These are phyloP conservation scores for Pomatorhinus ruficollis DNA, from an alignment of 2,113 vertebrate species.

Conservation along the genomic window DNA sequence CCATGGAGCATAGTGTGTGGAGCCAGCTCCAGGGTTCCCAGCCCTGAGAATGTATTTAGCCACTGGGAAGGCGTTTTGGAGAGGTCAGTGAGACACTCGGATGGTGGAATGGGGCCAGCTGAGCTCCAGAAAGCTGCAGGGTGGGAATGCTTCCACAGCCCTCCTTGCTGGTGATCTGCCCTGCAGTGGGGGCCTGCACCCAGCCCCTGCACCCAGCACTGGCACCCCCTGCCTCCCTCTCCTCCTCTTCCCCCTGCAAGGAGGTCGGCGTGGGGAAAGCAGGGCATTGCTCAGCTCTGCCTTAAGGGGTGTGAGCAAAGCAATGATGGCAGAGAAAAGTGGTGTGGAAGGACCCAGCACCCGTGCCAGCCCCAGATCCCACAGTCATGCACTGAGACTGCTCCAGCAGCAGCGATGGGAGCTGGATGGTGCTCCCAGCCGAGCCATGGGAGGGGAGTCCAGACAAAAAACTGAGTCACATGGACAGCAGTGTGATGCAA, in stretches of 20 bases:
- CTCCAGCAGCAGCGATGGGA: not conserved
- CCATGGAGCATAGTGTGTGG: not conserved
- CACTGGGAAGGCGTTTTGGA: not conserved
- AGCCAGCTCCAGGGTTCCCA: not conserved
- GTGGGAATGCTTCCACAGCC: not conserved
- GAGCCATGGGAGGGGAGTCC: rapidly evolving
- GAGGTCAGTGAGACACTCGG: not conserved
- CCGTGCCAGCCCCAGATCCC: not conserved
- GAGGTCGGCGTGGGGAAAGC: rapidly evolving
- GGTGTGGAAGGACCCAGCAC: not conserved
- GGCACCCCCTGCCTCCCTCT: not conserved
- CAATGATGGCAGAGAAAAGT: not conserved
- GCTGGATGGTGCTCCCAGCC: not conserved
- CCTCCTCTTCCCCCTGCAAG: not conserved
- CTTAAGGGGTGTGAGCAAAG: not conserved
- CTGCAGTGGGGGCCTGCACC: not conserved
- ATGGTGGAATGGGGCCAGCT: not conserved
- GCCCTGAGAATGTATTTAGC: not conserved
- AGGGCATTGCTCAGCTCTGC: not conserved
- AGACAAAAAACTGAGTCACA: not conserved
- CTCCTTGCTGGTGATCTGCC: not conserved
- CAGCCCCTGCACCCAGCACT: not conserved
- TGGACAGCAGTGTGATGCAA: not conserved
- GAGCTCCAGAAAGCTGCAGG: not conserved
- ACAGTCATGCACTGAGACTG: not conserved